Conservation (phyloP, 2,113 vertebrate genomes). For the Chaetodon auriga region DNA sequence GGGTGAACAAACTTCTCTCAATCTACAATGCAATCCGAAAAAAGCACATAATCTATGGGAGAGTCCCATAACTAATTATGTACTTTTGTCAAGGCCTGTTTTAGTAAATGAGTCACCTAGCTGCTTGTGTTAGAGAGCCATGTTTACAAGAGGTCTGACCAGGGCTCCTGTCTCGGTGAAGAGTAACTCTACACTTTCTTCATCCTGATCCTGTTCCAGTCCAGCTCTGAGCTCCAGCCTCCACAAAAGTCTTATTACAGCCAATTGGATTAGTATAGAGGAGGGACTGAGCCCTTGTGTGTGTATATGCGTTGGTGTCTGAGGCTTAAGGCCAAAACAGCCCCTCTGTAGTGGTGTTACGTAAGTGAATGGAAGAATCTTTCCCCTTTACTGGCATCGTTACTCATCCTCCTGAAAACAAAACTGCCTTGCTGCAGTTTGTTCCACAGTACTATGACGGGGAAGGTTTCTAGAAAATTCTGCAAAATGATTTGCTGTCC, state of each 20-base stretch:
- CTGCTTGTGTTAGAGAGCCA: constrained; percentile 28
- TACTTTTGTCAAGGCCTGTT: constrained; percentile 31
- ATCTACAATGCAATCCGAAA: constrained; percentile 1
- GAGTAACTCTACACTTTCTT: constrained; percentile 65
- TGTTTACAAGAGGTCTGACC: constrained; percentile 65
- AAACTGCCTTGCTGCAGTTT: constrained; percentile 41
- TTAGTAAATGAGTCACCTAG: constrained; percentile 58
- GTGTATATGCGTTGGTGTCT: constrained; percentile 44
- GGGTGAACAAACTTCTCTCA: constrained; percentile 1
- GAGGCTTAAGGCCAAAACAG: constrained; percentile 73
- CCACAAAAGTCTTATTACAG: constrained; percentile 58
- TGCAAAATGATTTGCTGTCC: neutral
- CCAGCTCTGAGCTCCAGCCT: constrained; percentile 52
- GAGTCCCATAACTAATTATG: constrained; percentile 37
- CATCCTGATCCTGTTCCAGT: constrained; percentile 55
- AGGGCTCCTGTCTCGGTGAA: constrained; percentile 48
- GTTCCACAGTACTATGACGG: constrained; percentile 6
- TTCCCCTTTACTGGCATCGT: constrained; percentile 72
- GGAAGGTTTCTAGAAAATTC: constrained; percentile 6
- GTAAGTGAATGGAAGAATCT: constrained; percentile 73
- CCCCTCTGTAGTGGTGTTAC: constrained; percentile 74
- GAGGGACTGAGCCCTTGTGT: constrained; percentile 44
- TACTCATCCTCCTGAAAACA: constrained; percentile 61
- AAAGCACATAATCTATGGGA: constrained; percentile 13
- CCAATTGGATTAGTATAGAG: constrained; percentile 61